Conservation (phyloP, 1,140 invertebrate genomes). For the Bathynomus jamesi region DNA sequence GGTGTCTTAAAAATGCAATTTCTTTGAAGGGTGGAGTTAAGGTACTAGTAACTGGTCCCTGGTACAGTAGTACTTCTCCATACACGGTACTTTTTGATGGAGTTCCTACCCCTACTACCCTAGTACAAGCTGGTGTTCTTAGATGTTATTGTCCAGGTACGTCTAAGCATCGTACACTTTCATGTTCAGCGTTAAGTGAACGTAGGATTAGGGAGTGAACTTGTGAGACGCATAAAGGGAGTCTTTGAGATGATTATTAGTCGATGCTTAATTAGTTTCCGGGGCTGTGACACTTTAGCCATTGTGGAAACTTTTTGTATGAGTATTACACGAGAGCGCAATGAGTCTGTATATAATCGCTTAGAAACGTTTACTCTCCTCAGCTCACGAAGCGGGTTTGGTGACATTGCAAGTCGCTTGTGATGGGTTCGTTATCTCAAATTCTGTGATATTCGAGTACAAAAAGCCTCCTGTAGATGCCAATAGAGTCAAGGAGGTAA, state of each 20-base stretch:
- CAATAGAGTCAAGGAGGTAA: slow-evolving; percentile 45
- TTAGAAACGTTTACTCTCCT: too few species aligned
- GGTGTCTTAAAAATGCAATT: too few species aligned
- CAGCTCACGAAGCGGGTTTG: slow-evolving; percentile 78
- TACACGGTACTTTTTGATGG: slow-evolving; percentile 90
- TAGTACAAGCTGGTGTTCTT: slow-evolving; percentile 84
- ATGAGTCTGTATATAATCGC: too few species aligned
- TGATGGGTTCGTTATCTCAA: slow-evolving; percentile 82
- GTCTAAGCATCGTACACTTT: too few species aligned
- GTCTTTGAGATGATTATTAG: too few species aligned
- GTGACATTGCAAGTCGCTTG: slow-evolving; percentile 84
- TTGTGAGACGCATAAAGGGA: too few species aligned
- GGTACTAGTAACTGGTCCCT: slow-evolving; percentile 88
- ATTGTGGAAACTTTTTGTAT: too few species aligned
- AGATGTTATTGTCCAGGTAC: slow-evolving; percentile 86
- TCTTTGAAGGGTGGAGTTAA: slow-evolving; percentile 55
- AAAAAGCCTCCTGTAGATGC: slow-evolving; percentile 59
- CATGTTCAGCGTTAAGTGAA: too few species aligned
- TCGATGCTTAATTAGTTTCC: too few species aligned
- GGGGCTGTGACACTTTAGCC: too few species aligned
- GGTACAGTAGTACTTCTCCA: slow-evolving; percentile 70
- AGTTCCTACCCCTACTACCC: slow-evolving; percentile 77
- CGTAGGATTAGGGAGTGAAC: too few species aligned
- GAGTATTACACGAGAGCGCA: too few species aligned
- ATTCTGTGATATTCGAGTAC: slow-evolving; percentile 89